Evolutionary conservation across 2,888 invertebrate genomes (phyloP), one percentile per base, ranked within the genome.

Genomic region (Platycheirus rosarum): DNA sequence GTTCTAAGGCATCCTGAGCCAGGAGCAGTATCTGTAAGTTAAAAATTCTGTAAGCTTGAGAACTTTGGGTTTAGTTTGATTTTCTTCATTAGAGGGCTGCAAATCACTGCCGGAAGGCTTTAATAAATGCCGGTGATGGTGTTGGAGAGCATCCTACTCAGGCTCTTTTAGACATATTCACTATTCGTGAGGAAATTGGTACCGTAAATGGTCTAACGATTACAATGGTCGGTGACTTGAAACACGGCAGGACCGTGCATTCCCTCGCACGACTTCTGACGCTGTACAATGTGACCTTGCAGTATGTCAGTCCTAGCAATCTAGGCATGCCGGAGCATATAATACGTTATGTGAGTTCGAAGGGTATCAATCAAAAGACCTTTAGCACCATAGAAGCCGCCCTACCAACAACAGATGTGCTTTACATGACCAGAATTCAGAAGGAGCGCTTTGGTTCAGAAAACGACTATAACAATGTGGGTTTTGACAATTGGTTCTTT

Each of bases 91-190:
- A 97, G 97, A 93, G 94, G 86, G 97, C 97, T 0, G 94, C 98
- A 0, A 93, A 94, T 13, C 94, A 94, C 76, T 95, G 95, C 85
- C 93, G 96, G 1, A 97, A 96, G 88, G 98, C 98, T 0, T 91
- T 99, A n/a, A 94, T 99, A 62, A 99, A 99, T 91, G 99, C 98
- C 9, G 99, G 99, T 1, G 99, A 99, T 91, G 99, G 99, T 7
- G 93, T 97, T 0, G 98, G 98, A 0, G 98, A 98, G 89, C 98
- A 98, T 91, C 99, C 99, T 0, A 98, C 98, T 0, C 99, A 99
- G 92, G 99, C 99, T 0, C 91, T 99, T 11, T 92, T 99, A 8
- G 99, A 99, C 88, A 94, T 99, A 2, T 99, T 98, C 88, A 99
- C 99, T 4, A 99, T 99, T 86, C 93, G 99, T 84, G 98, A 99